These are phyloP conservation scores for Leptocoma aspasia DNA, from an alignment of 2,113 vertebrate genomes.

Conservation along the genomic window DNA sequence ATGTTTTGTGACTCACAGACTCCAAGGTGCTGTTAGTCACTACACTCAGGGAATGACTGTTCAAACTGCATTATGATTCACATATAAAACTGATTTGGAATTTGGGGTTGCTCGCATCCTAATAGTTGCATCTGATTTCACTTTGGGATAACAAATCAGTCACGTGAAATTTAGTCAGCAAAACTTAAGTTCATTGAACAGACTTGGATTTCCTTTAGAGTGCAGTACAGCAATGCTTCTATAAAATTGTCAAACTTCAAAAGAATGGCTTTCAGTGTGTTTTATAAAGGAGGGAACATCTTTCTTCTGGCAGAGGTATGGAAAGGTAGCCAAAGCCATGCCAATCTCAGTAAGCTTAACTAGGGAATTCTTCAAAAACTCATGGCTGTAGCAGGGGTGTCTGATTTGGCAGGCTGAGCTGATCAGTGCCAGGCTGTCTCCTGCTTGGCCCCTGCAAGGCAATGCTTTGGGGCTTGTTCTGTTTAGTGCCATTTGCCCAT, in stretches of 20 bases:
- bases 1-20: background rate
- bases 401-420: background rate
- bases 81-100: background rate
- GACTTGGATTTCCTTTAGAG: background rate
- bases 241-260: background rate
- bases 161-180: accelerated
- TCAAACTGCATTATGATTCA: background rate
- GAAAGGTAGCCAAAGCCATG: background rate
- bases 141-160: background rate
- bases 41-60: background rate
- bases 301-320: background rate
- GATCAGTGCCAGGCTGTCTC: background rate
- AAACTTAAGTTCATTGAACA: background rate
- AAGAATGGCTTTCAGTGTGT: background rate
- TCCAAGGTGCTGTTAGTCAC: background rate
- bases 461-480: background rate
- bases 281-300: background rate
- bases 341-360: background rate
- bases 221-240: background rate
- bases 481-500: background rate
- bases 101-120: background rate
- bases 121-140: background rate
- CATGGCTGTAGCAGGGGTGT: background rate
- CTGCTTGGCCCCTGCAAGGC: background rate
- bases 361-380: background rate